Evolutionary conservation across 2,113 vertebrate genomes (phyloP).

Genomic region (Morone chrysops): DNA sequence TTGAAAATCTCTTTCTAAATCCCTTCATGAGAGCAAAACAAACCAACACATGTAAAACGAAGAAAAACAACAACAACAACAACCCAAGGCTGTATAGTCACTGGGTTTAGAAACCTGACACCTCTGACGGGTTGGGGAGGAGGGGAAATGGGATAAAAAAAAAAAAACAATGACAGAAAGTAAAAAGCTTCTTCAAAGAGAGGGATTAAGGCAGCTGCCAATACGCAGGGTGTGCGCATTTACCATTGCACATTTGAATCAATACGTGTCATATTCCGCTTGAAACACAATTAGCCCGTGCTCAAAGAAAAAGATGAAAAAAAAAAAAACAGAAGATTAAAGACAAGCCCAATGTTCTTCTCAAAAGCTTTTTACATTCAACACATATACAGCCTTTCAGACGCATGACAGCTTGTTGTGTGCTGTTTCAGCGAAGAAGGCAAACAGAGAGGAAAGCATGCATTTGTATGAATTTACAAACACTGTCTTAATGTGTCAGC

Average conservation of each 20-base stretch:
- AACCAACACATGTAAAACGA: constrained; percentile 38
- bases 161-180: constrained; percentile 68
- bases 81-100: constrained; percentile 18
- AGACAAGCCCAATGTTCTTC: constrained; percentile 57
- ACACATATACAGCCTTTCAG: constrained; percentile 41
- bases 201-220: constrained; percentile 73
- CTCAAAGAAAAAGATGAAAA: constrained; percentile 64
- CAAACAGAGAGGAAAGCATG: constrained; percentile 54
- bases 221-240: constrained; percentile 58
- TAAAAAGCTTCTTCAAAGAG: constrained; percentile 63
- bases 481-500: constrained; percentile 53
- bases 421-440: constrained; percentile 42
- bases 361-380: constrained; percentile 51
- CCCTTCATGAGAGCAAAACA: constrained; percentile 46
- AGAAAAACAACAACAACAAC: too few relatives aligned
- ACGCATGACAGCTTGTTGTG: constrained; percentile 67
- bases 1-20: constrained; percentile 7
- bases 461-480: constrained; percentile 61
- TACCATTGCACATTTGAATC: constrained; percentile 69
- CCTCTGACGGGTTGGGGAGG: constrained; percentile 20
- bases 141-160: background rate
- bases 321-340: constrained; percentile 68
- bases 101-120: constrained; percentile 28
- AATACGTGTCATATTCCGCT: constrained; percentile 81
- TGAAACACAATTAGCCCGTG: constrained; percentile 75